Percentiles rank a stretch among this genome's conserved stretches.
Conservation (phyloP, 1,140 invertebrate species). For the Eulimnadia texana region DNA sequence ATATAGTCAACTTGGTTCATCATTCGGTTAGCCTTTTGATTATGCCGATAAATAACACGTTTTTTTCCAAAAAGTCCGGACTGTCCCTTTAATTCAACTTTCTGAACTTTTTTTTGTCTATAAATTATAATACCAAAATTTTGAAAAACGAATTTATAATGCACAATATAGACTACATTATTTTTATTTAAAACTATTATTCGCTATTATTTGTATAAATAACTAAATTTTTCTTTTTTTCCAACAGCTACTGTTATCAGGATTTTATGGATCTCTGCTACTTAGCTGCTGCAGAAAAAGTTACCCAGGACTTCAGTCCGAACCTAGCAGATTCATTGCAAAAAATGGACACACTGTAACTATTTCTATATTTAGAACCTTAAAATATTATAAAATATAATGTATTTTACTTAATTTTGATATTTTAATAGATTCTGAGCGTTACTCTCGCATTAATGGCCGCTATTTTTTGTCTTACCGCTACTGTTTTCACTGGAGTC, state of each 20-base stretch:
- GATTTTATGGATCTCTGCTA: constrained; percentile 38
- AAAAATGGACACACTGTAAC: constrained; percentile 27
- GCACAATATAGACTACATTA: no score
- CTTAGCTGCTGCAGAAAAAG: constrained; percentile 37
- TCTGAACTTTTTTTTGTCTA: no score
- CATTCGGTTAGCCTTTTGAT: no score
- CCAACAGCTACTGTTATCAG: constrained; percentile 37
- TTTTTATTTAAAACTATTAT: no score
- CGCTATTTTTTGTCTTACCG: not conserved
- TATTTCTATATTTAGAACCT: no score
- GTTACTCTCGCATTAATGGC: not conserved
- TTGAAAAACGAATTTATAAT: no score
- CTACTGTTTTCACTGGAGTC: not conserved
- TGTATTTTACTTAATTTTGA: not conserved
- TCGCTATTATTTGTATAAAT: not conserved
- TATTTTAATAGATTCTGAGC: not conserved
- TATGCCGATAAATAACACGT: no score
- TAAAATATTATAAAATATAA: no score
- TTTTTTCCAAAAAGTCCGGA: no score
- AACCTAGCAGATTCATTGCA: constrained; percentile 29
- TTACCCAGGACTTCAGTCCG: constrained; percentile 32
- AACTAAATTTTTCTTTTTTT: not conserved
- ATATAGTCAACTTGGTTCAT: no score
- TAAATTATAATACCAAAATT: no score
- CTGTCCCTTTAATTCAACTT: no score